Evolutionary conservation across 2,888 invertebrate genomes (phyloP), one percentile per base, ranked within the genome.

Genomic region (Tiliacea aurago): DNA sequence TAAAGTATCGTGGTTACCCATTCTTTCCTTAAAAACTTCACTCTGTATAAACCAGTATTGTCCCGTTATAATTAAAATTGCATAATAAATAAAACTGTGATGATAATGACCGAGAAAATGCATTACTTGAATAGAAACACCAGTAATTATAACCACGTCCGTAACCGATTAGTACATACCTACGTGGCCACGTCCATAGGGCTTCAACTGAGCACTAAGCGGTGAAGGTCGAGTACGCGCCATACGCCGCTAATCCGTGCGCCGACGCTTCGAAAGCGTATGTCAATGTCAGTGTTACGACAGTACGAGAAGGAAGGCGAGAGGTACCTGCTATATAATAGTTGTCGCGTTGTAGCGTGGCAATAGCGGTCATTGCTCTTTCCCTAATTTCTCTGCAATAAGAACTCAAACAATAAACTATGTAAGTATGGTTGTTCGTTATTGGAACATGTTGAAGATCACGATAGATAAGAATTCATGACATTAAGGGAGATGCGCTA

Each of bases 261-360:
- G 43, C 41, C 62, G 67, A 15, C 64, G 74, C 70, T 23, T 59
- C 80, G 69, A 80, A 81, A 76, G 84, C 84, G 37, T 11, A 10
- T 20, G 41, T 56, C 84, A 81, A 84, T 76, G 84, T 84, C 81
- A 81, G 43, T 66, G 80, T 61, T 20, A 58, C 68, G 56, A 49
- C 23, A 5, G 37, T 11, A 51, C 58, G 69, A 59, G 28, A 23
- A 18, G 55, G 13, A 68, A 51, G 55, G 28, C 33, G 41, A 37
- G 20, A 20, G 47, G 20, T 10, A 43, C 28, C 28, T 28, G 28
- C n/a, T 55, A 18, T n/a, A n/a, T n/a, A n/a, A n/a, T 15, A 53
- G 23, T 4, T 28, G 7, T 28, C 55, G 28, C 15, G 55, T 53
- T 13, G 13, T 23, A 23, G 15, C 53, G 1, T 15, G 13, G 15